Conservation (phyloP, 2,797 vertebrate species). For the Micropoecilia bifurca region DNA sequence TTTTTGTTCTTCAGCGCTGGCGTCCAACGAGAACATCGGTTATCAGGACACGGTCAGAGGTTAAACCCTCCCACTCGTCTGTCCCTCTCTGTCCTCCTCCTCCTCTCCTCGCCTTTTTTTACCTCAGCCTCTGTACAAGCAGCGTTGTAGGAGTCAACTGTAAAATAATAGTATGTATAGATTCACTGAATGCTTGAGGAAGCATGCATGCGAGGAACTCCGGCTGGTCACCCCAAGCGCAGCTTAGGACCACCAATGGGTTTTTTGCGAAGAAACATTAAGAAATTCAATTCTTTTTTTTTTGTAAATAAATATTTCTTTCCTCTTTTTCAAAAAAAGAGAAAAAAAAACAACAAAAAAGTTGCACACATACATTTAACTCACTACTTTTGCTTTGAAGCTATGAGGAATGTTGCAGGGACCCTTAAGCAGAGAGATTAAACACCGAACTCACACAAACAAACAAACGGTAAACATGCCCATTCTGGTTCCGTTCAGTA, state of each 20-base stretch:
- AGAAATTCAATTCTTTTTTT: conserved; percentile 37
- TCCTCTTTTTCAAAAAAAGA: conserved; percentile 19
- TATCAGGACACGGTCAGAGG: neutral
- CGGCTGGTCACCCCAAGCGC: conserved; percentile 79
- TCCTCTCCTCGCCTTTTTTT: conserved; percentile 65
- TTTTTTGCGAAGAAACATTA: conserved; percentile 60
- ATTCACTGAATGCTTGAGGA: conserved; percentile 68
- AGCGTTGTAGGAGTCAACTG: conserved; percentile 66
- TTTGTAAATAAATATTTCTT: conserved; percentile 71
- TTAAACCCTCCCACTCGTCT: conserved; percentile 34
- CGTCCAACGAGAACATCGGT: neutral
- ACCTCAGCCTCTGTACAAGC: conserved; percentile 78
- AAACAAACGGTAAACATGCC: conserved; percentile 19
- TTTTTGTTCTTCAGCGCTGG: neutral
- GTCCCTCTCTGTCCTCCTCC: conserved; percentile 30
- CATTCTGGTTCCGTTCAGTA: conserved; percentile 25
- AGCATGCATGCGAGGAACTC: conserved; percentile 65
- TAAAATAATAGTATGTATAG: conserved; percentile 73
- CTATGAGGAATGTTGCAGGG: conserved; percentile 17
- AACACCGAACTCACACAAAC: conserved; percentile 20
- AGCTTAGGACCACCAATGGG: conserved; percentile 54
- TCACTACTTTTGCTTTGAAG: conserved; percentile 21
- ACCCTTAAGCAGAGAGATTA: conserved; percentile 32
- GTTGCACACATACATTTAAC: conserved; percentile 39
- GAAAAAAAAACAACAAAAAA: conserved; percentile 20